A percentile compares a stretch with the other conserved stretches of the same genome.
Evolutionary conservation across 2,888 invertebrate genomes (phyloP).

Genomic region (Limnephilus lunatus): DNA sequence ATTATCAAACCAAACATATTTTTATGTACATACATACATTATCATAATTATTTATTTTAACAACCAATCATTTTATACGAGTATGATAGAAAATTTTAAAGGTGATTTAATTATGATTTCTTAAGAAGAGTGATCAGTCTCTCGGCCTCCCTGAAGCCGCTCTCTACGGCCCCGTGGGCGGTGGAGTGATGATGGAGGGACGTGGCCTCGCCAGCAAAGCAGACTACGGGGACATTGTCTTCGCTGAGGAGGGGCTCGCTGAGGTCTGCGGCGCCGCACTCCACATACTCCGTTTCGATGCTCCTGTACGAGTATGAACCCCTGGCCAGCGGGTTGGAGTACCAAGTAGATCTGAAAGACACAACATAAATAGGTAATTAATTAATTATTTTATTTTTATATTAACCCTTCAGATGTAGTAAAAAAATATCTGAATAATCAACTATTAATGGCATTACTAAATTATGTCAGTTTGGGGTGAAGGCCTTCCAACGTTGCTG

Average conservation of each 20-base stretch:
- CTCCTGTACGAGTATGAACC: slow-evolving; percentile 83
- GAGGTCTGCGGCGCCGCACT: slow-evolving; percentile 77
- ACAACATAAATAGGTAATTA: background rate
- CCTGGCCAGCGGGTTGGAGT: slow-evolving; percentile 77
- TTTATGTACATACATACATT: background rate
- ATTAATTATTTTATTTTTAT: background rate
- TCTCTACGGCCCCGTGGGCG: slow-evolving; percentile 85
- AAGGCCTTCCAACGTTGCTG: no score
- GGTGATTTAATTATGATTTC: background rate
- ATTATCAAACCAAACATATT: slow-evolving; percentile 32
- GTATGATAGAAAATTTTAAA: background rate
- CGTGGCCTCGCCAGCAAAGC: slow-evolving; percentile 84
- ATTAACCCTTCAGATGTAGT: no score
- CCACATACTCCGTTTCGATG: slow-evolving; percentile 76
- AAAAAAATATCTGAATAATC: no score
- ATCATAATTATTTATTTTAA: background rate
- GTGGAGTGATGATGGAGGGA: slow-evolving; percentile 81
- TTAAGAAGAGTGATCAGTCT: slow-evolving; percentile 73
- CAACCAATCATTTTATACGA: background rate
- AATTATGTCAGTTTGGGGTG: no score
- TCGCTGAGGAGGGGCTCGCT: slow-evolving; percentile 75
- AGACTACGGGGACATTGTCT: slow-evolving; percentile 75
- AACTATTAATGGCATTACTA: no score
- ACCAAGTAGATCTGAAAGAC: slow-evolving; percentile 81
- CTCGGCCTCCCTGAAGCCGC: slow-evolving; percentile 85